These are phyloP conservation scores for Xanthia icteritia DNA, from an alignment of 2,888 invertebrate species.

Conservation along the genomic window DNA sequence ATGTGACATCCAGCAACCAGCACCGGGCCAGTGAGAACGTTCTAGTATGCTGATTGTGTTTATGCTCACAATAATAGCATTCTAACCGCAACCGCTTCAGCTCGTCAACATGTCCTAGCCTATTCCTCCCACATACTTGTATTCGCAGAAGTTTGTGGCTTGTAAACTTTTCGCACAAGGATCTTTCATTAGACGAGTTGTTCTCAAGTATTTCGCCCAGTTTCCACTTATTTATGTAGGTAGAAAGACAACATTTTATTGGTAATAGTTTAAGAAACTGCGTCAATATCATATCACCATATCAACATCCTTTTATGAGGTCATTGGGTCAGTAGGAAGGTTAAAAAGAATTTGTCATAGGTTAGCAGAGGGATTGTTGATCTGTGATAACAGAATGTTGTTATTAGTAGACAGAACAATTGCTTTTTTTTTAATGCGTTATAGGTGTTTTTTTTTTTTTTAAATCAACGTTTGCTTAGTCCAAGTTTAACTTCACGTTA, in stretches of 20 bases:
- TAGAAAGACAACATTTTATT: background rate
- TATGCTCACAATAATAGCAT: background rate
- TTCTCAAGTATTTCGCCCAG: conserved; percentile 41
- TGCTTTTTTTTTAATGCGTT: no score
- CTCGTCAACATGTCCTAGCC: background rate
- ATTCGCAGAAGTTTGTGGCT: conserved; percentile 56
- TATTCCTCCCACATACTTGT: conserved; percentile 42
- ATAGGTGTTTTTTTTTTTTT: no score
- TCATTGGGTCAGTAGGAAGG: background rate
- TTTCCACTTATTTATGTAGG: conserved; percentile 16
- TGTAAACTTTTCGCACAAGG: conserved; percentile 64
- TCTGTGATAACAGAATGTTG: no score
- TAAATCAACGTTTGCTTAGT: no score
- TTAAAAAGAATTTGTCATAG: background rate
- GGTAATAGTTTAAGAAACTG: background rate
- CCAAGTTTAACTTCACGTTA: no score
- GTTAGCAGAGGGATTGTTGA: background rate
- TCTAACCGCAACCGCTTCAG: conserved; percentile 14
- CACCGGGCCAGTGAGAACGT: background rate
- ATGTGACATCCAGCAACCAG: background rate
- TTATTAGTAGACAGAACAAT: no score
- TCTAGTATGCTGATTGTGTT: no score
- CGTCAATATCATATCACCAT: background rate
- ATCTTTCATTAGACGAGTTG: conserved; percentile 67
- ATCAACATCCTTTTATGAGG: background rate